phyloP scores from a whole-genome alignment of 2,888 invertebrate genomes.

The Phalera bucephala region DNA sequence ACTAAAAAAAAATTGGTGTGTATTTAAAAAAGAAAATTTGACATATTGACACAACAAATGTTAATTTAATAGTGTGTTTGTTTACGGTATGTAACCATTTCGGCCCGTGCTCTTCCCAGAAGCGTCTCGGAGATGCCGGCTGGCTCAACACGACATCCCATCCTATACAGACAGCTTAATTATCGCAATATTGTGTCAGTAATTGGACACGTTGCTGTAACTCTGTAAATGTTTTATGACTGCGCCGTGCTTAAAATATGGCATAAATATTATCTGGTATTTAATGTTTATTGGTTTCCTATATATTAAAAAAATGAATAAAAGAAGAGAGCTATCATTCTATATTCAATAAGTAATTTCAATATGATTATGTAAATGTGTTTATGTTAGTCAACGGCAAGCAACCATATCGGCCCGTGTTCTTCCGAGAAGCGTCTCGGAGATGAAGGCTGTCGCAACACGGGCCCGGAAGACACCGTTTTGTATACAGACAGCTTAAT shows the following conservation, averaged over 20 bases:
- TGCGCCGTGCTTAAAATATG: no score
- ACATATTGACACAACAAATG: no score
- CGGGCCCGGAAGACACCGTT: neutral
- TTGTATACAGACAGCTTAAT: conserved; percentile 14
- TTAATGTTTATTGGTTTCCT: no score
- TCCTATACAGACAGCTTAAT: conserved; percentile 14
- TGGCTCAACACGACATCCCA: neutral
- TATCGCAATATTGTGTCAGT: conserved; percentile 11
- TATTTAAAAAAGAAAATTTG: no score
- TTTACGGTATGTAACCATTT: neutral
- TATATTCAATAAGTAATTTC: no score
- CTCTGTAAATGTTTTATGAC: no score
- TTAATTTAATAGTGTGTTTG: neutral
- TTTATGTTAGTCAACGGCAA: neutral
- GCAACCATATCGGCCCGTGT: neutral
- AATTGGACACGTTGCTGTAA: neutral
- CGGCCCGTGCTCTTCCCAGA: neutral
- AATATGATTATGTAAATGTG: no score
- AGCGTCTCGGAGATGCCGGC: neutral
- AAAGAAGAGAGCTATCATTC: no score
- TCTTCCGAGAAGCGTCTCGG: neutral
- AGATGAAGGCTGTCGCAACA: neutral
- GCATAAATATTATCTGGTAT: no score
- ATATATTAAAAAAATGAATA: no score
- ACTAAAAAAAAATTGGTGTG: no score